phyloP scores from a whole-genome alignment of 2,888 invertebrate genomes.

The Agapetus fuscipes region DNA sequence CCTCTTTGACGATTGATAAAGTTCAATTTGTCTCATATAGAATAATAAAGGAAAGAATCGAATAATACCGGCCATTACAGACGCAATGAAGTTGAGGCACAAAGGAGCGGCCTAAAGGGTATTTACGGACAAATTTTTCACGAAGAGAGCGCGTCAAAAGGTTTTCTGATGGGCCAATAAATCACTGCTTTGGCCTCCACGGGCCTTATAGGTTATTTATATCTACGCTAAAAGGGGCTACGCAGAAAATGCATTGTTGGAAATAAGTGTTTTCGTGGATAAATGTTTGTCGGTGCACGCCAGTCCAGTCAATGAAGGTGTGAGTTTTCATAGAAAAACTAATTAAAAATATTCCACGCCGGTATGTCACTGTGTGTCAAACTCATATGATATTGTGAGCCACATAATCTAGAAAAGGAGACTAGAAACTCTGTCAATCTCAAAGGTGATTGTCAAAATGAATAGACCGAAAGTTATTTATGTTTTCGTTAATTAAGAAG shows the following conservation, averaged over 20 bases:
- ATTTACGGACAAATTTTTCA: constrained; percentile 19
- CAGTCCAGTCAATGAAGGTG: not conserved
- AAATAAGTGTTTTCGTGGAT: not conserved
- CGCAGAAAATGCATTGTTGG: constrained; percentile 15
- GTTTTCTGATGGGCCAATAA: constrained; percentile 18
- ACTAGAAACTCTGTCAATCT: too few relatives aligned
- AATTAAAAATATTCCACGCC: too few relatives aligned
- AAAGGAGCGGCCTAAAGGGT: constrained; percentile 10
- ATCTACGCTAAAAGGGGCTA: not conserved
- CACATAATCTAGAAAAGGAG: too few relatives aligned
- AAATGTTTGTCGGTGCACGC: not conserved
- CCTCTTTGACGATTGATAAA: too few relatives aligned
- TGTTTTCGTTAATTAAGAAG: too few relatives aligned
- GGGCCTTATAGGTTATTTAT: not conserved
- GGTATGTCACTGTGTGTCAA: too few relatives aligned
- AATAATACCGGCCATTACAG: constrained; percentile 9
- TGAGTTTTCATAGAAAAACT: too few relatives aligned
- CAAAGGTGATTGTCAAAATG: too few relatives aligned
- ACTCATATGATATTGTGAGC: too few relatives aligned
- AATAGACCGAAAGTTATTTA: too few relatives aligned
- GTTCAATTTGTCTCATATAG: too few relatives aligned
- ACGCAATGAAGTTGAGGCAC: constrained; percentile 15
- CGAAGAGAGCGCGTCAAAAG: constrained; percentile 15
- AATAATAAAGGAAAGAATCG: too few relatives aligned
- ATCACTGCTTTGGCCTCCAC: constrained; percentile 14